Percentiles rank a stretch among this genome's conserved stretches.
These are phyloP conservation scores for Dendrocincla tyrannina DNA, from an alignment of 2,797 vertebrate species.

Conservation along the genomic window DNA sequence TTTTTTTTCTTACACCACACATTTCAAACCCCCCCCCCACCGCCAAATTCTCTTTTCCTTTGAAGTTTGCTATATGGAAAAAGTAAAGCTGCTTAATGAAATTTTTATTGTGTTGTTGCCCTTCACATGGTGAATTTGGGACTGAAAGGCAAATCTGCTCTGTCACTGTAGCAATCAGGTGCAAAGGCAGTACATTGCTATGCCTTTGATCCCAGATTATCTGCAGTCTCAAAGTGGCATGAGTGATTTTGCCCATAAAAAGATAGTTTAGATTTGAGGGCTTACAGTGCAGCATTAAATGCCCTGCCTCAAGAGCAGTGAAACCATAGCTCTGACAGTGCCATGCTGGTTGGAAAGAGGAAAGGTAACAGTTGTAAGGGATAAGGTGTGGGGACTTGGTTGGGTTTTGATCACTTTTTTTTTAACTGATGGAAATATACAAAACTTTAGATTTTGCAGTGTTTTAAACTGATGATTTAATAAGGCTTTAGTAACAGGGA, in stretches of 20 bases:
- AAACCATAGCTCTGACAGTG: background rate
- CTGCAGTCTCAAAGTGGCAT: background rate
- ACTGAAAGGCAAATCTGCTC: background rate
- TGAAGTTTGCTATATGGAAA: background rate
- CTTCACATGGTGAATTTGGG: background rate
- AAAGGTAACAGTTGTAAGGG: background rate
- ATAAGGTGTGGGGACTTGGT: background rate
- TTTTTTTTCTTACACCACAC: background rate
- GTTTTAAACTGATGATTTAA: background rate
- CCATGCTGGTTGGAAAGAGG: background rate
- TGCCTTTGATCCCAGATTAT: conserved; percentile 10
- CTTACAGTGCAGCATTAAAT: background rate
- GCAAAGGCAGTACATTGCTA: background rate
- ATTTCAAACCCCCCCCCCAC: background rate
- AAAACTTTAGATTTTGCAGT: background rate
- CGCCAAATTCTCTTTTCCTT: background rate
- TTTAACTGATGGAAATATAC: background rate
- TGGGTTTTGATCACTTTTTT: background rate
- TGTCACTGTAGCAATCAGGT: background rate
- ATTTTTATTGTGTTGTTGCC: background rate
- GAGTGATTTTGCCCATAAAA: background rate
- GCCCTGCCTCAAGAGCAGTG: background rate
- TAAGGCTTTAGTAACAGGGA: background rate
- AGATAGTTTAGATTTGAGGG: background rate
- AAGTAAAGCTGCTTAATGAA: conserved; percentile 20